Evolutionary conservation across 2,797 vertebrate genomes (phyloP).

Genomic region (Ptychobarbus kaznakovi): DNA sequence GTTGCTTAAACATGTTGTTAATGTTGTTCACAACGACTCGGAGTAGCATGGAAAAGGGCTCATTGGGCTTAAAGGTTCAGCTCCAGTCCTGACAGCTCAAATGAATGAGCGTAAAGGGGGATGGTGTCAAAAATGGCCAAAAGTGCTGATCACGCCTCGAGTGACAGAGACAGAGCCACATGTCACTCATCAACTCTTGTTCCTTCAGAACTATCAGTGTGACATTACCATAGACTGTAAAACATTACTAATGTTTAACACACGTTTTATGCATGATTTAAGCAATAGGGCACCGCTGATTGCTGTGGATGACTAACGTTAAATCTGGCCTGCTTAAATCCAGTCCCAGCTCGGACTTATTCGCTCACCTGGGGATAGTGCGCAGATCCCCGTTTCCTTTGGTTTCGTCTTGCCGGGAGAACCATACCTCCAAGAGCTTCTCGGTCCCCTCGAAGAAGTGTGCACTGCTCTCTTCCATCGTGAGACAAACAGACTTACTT

Average conservation of each 20-base stretch:
- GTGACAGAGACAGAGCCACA: slow-evolving; percentile 30
- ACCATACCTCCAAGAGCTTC: slow-evolving; percentile 99
- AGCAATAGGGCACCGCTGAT: neutral
- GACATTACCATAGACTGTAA: neutral
- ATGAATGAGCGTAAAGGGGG: slow-evolving; percentile 46
- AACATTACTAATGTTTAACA: neutral
- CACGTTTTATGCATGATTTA: rapidly evolving
- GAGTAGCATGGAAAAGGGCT: no score
- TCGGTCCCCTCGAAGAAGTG: slow-evolving; percentile 99
- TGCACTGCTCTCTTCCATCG: slow-evolving; percentile 95
- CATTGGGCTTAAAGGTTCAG: neutral
- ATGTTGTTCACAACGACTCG: no score
- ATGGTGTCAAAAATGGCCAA: slow-evolving; percentile 32
- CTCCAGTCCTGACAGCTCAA: slow-evolving; percentile 26
- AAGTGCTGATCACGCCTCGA: slow-evolving; percentile 7
- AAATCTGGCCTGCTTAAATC: neutral
- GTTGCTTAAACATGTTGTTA: neutral
- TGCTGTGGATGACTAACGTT: neutral
- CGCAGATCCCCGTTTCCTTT: slow-evolving; percentile 96
- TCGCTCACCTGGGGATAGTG: slow-evolving; percentile 90
- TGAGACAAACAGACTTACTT: slow-evolving; percentile 92
- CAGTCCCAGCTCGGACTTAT: neutral
- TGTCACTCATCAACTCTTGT: slow-evolving; percentile 1
- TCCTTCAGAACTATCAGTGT: neutral
- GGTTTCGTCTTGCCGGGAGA: slow-evolving; percentile 90